These are phyloP conservation scores for Agonopterix subpropinquella DNA, from an alignment of 2,888 invertebrate genomes.

Conservation along the genomic window DNA sequence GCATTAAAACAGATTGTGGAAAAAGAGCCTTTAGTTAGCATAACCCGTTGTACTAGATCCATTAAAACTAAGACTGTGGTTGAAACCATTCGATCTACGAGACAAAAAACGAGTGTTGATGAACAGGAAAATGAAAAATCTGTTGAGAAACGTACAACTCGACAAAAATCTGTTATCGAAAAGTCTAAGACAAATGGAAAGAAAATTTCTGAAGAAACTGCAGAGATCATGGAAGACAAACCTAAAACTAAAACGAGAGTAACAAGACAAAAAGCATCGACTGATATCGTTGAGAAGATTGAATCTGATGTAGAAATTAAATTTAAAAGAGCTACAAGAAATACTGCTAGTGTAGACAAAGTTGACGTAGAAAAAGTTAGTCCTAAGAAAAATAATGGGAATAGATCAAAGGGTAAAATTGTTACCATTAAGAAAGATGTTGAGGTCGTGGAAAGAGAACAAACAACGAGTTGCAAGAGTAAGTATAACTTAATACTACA, in stretches of 20 bases:
- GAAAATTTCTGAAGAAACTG: not conserved
- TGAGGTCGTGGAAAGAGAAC: conserved; percentile 23
- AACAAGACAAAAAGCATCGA: conserved; percentile 20
- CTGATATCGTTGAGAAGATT: conserved; percentile 19
- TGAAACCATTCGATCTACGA: conserved; percentile 2
- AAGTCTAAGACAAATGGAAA: not conserved
- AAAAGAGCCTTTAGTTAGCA: conserved; percentile 23
- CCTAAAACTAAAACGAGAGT: not conserved
- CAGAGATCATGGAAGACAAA: not conserved
- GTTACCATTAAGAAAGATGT: conserved; percentile 27
- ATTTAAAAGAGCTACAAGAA: not conserved
- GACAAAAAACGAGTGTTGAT: not conserved
- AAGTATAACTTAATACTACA: no score
- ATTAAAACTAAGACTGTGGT: conserved; percentile 22
- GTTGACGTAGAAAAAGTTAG: conserved; percentile 9
- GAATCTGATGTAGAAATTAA: conserved; percentile 6
- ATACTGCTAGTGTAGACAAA: conserved; percentile 17
- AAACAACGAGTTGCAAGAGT: not conserved
- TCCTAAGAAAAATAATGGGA: not conserved
- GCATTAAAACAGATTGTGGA: conserved; percentile 32
- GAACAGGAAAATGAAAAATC: not conserved
- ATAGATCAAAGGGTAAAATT: conserved; percentile 8
- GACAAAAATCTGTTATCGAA: not conserved
- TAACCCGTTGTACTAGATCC: conserved; percentile 41
- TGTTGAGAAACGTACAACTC: not conserved